These are phyloP conservation scores for Amaurobius ferox DNA, from an alignment of 2,888 invertebrate genomes.

Conservation along the genomic window DNA sequence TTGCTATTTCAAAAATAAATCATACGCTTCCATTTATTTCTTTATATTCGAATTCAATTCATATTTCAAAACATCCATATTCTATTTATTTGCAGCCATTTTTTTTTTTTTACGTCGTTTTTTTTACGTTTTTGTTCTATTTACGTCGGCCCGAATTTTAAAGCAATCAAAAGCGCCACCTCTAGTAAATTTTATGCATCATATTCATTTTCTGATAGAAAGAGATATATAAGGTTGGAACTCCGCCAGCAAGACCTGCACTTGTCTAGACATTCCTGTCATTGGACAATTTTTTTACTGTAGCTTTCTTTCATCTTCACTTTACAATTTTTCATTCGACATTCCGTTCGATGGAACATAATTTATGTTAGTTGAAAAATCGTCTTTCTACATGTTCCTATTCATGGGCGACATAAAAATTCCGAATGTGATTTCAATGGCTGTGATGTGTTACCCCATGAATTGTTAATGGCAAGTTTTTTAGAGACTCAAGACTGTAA, in stretches of 20 bases:
- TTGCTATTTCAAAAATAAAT: no score
- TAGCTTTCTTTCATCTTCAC: background rate
- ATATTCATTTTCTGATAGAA: background rate
- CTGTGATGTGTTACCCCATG: background rate
- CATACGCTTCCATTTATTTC: no score
- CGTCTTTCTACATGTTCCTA: background rate
- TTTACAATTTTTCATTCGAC: constrained; percentile 1
- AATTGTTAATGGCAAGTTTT: background rate
- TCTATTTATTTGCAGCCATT: no score
- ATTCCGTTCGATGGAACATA: constrained; percentile 8
- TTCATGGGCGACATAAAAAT: background rate
- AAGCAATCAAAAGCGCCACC: background rate
- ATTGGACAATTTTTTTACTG: background rate
- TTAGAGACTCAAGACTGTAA: background rate
- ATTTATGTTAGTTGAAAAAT: constrained; percentile 17
- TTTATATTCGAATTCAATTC: no score
- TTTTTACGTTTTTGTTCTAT: no score
- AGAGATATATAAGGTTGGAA: constrained; percentile 39
- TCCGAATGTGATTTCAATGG: background rate
- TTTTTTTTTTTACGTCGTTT: no score
- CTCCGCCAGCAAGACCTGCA: constrained; percentile 18
- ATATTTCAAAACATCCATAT: no score
- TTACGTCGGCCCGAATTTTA: no score
- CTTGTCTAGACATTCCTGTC: constrained; percentile 35
- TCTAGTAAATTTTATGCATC: background rate